Base-by-base conservation (phyloP, 2,888 invertebrate species). In the Cerceris ruficornis region DNA sequence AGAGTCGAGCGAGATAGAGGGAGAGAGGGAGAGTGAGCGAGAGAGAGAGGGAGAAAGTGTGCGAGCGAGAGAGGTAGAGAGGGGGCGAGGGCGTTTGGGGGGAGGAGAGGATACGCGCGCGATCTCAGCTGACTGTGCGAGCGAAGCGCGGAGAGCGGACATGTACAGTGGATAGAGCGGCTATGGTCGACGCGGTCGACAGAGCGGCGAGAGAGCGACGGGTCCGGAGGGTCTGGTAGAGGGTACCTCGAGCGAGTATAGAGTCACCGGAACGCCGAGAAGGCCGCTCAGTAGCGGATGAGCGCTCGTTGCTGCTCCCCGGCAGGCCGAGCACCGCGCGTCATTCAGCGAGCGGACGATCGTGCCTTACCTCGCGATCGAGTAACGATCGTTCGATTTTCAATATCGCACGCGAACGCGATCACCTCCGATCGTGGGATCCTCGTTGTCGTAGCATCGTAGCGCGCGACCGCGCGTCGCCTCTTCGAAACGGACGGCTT, bases 51-150 rank as follows among this genome's bases (percentile, higher is more conserved):
- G 41, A 58, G 17, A 72, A 71, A 69, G 70, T 55, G 50, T 61
- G 54, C 39, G 15, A 43, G 58, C 65, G 46, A 91, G 14, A 90
- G 57, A 58, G 2, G 86, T 87, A 74, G 92, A 91, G 52, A 28
- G 64, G 50, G 68, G 78, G 74, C 74, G 59, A 28, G 74, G 76
- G 61, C 69, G 80, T 82, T 82, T 82, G 91, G 91, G 72, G 71
- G 78, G 61, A n/a, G 69, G 59, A 91, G 91, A 91, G 82, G 69
- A 58, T 67, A 72, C 57, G 75, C 42, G 39, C 57, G 75, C 42
- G 39, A 90, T 92, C 94, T 94, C 94, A 94, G 94, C 94, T 94
- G 94, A 94, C 83, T 77, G 84, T 82, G 57, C 39, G 28, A 28
- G 28, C 28, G 28, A 28, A 28, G 28, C 28, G 1, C 28, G 28